Evolutionary conservation across 2,113 vertebrate species (phyloP), one percentile per base, ranked within the genome.

Genomic region (Malurus elegans): DNA sequence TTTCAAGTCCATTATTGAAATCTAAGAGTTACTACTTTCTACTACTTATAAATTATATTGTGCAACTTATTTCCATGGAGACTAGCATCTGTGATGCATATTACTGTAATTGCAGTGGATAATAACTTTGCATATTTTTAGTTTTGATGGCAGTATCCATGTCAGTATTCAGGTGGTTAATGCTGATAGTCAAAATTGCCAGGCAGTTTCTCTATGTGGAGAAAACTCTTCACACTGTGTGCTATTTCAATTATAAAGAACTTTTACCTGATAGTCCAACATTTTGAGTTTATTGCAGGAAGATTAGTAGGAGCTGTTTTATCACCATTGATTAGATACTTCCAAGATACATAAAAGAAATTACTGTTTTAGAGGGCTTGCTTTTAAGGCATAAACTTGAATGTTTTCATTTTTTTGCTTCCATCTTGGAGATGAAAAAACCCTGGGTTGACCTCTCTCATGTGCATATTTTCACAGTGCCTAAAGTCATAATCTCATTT

Each of bases 361-460:
- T 60, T 90, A 23, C 5, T 88, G 9, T 0, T 94, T 56, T 57
- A 76, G 21, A 53, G 53, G 18, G 4, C 38, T 91, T 93, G 3
- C 9, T 79, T 85, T 75, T 86, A 56, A 29, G 42, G 14, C 29
- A 23, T 38, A 10, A 8, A 8, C 7, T 48, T 56, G 29, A 73
- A 60, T 54, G 5, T 40, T 28, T 66, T 48, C 0, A 0, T 1
- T 0, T 24, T 67, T 67, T 82, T 47, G 8, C 47, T 73, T 83
- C 19, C 4, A 3, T 42, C 36, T 79, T 4, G 0, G 53, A 72
- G 61, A 36, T 44, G 16, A 84, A 5, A 71, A 67, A 84, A 26
- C 34, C 23, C 25, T 54, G 14, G 10, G 6, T 2, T 82, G 18
- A 9, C 3, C 15, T 36, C 7, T 45, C 36, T 54, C 1, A 0